Percentiles rank a stretch among this genome's conserved stretches.
phyloP scores from a whole-genome alignment of 23 tunicate species.

The Trididemnum clinides region DNA sequence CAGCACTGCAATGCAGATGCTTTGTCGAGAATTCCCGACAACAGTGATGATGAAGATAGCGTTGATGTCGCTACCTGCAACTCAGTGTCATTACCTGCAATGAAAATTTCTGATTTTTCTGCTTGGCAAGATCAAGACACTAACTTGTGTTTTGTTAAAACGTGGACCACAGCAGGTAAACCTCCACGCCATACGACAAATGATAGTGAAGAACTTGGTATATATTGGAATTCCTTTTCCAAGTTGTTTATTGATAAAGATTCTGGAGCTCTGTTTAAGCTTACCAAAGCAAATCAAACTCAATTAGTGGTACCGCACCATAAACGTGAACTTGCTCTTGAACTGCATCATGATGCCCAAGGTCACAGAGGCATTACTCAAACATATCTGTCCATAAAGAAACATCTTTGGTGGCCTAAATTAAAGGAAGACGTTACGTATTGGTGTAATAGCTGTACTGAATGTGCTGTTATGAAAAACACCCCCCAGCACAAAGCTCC shows the following conservation, averaged over 20 bases:
- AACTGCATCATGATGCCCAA: neutral
- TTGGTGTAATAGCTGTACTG: neutral
- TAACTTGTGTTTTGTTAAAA: neutral
- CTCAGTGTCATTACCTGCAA: no score
- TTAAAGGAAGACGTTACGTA: neutral
- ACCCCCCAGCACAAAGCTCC: neutral
- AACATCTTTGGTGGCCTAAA: constrained; percentile 15
- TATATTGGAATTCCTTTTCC: neutral
- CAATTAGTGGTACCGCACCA: neutral
- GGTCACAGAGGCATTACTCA: neutral
- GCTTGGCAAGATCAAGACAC: neutral
- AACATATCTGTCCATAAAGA: neutral
- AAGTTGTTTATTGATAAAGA: neutral
- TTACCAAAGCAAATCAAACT: neutral
- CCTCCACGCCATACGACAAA: neutral
- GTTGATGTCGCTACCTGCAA: no score
- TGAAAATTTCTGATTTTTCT: no score
- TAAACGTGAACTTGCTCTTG: neutral
- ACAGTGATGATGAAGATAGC: no score
- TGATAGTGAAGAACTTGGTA: neutral
- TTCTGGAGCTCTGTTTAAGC: neutral
- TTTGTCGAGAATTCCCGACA: no score
- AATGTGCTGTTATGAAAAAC: neutral
- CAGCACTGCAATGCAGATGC: no score
- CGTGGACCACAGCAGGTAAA: neutral